phyloP scores from a whole-genome alignment of 2,113 vertebrate genomes.

The Chionis minor region DNA sequence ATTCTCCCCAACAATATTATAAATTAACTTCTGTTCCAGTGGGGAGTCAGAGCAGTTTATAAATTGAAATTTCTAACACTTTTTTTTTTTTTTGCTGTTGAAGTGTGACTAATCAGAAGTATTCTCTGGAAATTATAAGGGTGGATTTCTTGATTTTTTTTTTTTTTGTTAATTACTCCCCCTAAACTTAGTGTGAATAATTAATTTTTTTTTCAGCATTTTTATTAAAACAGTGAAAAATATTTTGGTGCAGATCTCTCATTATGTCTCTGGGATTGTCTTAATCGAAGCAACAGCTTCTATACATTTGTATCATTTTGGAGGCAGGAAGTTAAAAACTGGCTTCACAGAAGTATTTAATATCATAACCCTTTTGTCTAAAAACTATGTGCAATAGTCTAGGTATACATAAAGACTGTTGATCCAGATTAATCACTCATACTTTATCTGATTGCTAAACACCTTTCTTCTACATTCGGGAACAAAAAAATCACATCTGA shows the following conservation, averaged over 20 bases:
- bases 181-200: not conserved
- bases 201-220: not conserved
- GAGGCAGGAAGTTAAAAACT: not conserved
- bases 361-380: not conserved
- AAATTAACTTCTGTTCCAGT: constrained; percentile 22
- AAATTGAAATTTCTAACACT: constrained; percentile 9
- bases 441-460: not conserved
- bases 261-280: not conserved
- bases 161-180: not conserved
- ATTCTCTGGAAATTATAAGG: not conserved
- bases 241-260: not conserved
- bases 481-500: not conserved
- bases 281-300: not conserved
- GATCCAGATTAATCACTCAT: not conserved
- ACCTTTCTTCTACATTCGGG: not conserved
- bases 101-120: constrained; percentile 39
- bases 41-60: not conserved
- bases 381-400: not conserved
- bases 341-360: not conserved
- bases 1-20: constrained; percentile 5
- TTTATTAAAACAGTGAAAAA: not conserved
- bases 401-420: not conserved
- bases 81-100: not conserved
- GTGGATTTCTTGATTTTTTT: not conserved
- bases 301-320: not conserved